Evolutionary conservation across 2,113 vertebrate species (phyloP).

Genomic region (Cryptomyrus ogoouensis): DNA sequence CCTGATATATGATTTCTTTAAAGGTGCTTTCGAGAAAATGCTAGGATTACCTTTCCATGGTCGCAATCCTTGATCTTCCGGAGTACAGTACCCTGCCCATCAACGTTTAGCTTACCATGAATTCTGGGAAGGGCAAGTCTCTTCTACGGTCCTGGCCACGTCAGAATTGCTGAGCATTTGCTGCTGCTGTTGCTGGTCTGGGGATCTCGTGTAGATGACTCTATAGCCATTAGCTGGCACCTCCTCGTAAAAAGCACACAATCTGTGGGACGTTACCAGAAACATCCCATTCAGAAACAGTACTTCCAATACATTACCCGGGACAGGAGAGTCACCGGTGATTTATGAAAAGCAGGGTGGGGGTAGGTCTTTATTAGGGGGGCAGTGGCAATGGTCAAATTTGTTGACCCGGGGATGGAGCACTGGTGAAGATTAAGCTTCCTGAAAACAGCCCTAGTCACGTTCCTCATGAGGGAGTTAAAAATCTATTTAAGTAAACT

Average conservation of each 20-base stretch:
- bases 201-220: neutral
- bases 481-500: neutral
- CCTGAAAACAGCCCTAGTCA: neutral
- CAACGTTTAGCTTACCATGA: neutral
- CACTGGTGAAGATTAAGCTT: neutral
- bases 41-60: neutral
- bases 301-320: neutral
- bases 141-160: neutral
- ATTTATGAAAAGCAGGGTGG: neutral
- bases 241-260: neutral
- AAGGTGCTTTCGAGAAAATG: neutral
- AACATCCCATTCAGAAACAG: neutral
- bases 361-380: neutral
- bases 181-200: neutral
- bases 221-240: neutral
- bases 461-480: neutral
- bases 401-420: neutral
- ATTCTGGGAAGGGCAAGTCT: neutral
- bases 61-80: neutral
- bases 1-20: neutral
- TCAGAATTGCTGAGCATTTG: neutral
- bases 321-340: neutral
- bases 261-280: neutral
- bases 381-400: neutral
- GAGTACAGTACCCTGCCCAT: neutral